Base-by-base conservation (phyloP, 2,113 vertebrate genomes). In the Archilochus colubris region DNA sequence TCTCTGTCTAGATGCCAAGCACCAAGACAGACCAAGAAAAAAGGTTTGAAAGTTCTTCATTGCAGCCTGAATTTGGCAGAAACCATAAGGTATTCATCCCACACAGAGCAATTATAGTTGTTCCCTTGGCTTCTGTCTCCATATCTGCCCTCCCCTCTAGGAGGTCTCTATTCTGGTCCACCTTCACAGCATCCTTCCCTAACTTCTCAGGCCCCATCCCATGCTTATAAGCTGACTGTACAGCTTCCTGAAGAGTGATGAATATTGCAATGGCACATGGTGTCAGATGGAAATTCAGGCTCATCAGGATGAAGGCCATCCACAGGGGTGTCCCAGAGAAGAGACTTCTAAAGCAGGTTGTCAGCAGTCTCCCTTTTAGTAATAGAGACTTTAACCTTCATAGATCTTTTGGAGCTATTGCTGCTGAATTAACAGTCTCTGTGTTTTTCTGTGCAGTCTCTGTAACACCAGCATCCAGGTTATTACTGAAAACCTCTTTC, bases 401-500 rank as follows among this genome's bases (percentile, higher is more conserved):
- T 28, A 53, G 55, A 38, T 91, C 46, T 96, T 86, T 55, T 48
- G 77, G 74, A 91, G 74, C 12, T 73, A 44, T 22, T 88, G 58
- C 40, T 76, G 33, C 48, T 89, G 70, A 94, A 91, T 84, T 90
- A 92, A 72, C 19, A 92, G 25, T 28, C 46, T 84, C 36, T 69
- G 15, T 81, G 66, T 95, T 90, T 94, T 63, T 66, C 88, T 70
- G 3, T 82, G 58, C 76, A 68, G 38, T 38, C 53, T 79, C 62
- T 44, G 31, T 36, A 84, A 28, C 74, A 87, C 25, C 23, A 89
- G 46, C 62, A 91, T 91, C 33, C 63, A 92, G 53, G 28, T 93
- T 85, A 48, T 67, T 89, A 86, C n/a, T 87, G 70, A 84, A 94
- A 91, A 92, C 10, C 33, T 88, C 70, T 79, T 91, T 92, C 66